A percentile compares a stretch with the other conserved stretches of the same genome.
Evolutionary conservation across 2,888 invertebrate genomes (phyloP).

Genomic region (Lottia scabra): DNA sequence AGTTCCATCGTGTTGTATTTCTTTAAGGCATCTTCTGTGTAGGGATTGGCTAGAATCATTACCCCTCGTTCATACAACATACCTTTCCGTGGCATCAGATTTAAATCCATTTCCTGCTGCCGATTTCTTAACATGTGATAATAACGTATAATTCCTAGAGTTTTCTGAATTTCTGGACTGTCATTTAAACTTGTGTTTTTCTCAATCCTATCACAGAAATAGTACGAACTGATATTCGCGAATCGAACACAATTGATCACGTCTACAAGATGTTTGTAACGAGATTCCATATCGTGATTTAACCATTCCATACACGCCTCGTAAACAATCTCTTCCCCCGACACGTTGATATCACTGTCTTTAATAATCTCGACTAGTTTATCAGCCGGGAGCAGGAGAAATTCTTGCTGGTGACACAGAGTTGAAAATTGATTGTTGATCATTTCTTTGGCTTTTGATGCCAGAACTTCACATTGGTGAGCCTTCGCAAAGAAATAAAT

Average conservation of each 20-base stretch:
- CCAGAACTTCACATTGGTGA: constrained; percentile 60
- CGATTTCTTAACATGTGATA: constrained; percentile 65
- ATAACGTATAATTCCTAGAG: constrained; percentile 54
- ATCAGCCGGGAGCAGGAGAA: constrained; percentile 61
- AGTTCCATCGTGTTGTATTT: constrained; percentile 67
- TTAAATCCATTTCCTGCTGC: constrained; percentile 64
- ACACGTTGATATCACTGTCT: constrained; percentile 62
- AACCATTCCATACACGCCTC: constrained; percentile 65
- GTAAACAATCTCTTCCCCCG: constrained; percentile 60
- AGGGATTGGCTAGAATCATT: constrained; percentile 66
- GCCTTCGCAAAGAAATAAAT: constrained; percentile 66
- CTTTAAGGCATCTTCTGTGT: constrained; percentile 61
- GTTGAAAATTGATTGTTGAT: constrained; percentile 54
- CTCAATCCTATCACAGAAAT: constrained; percentile 66
- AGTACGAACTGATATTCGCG: constrained; percentile 66
- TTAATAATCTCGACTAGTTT: constrained; percentile 63
- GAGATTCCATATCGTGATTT: constrained; percentile 38
- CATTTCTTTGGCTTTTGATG: constrained; percentile 56
- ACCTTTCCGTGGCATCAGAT: constrained; percentile 61
- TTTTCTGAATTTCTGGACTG: constrained; percentile 41
- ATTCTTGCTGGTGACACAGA: constrained; percentile 61
- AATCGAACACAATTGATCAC: constrained; percentile 65
- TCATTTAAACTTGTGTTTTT: constrained; percentile 41
- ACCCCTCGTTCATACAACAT: constrained; percentile 61
- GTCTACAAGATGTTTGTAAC: constrained; percentile 41